Evolutionary conservation across 92 coral and sea anemone genomes (phyloP).

Genomic region (Metridium senile): DNA sequence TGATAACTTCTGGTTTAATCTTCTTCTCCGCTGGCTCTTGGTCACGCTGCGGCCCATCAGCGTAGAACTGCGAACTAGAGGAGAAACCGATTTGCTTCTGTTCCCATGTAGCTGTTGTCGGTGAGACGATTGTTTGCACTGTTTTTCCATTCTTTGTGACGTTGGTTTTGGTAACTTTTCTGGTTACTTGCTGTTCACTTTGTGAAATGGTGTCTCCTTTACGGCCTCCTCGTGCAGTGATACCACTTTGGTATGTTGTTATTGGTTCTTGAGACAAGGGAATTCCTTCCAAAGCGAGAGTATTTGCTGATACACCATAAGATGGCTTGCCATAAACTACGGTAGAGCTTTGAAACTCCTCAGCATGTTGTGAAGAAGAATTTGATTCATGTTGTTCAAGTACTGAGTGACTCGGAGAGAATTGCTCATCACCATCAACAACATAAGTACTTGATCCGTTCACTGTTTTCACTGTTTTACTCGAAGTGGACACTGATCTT

Average conservation of each 20-base stretch:
- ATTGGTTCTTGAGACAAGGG: constrained; percentile 1
- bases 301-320: background rate
- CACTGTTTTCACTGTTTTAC: constrained; percentile 9
- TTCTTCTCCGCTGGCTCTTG: background rate
- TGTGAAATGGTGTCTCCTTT: constrained; percentile 15
- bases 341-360: background rate
- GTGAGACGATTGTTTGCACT: background rate
- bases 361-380: constrained; percentile 1
- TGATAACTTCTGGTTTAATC: background rate
- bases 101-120: background rate
- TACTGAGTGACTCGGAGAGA: background rate
- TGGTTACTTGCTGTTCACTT: constrained; percentile 18
- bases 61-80: background rate
- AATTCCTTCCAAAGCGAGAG: constrained; percentile 3
- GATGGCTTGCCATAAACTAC: background rate
- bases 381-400: background rate
- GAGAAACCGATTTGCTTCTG: constrained; percentile 1
- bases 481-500: constrained; percentile 9
- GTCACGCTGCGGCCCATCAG: constrained; percentile 16
- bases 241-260: background rate
- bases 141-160: constrained; percentile 4
- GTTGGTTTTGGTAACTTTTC: background rate
- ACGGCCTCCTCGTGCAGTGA: background rate
- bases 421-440: background rate
- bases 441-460: background rate